phyloP scores from a whole-genome alignment of 2,113 vertebrate species.

The Oryzias javanicus region DNA sequence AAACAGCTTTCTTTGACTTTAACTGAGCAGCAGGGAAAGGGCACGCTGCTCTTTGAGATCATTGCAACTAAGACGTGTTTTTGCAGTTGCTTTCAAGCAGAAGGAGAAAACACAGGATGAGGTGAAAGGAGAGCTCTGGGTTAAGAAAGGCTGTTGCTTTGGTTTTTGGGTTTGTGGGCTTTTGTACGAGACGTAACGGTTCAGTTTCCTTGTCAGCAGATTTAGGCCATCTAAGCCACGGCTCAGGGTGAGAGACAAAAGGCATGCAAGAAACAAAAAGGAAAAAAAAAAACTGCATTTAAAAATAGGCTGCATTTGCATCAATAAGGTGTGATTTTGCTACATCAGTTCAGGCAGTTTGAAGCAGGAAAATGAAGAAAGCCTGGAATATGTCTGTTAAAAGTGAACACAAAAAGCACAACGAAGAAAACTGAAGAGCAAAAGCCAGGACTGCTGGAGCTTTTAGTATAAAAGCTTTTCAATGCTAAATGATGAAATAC shows the following conservation, averaged over 20 bases:
- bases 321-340: neutral
- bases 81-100: conserved; percentile 41
- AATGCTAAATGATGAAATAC: too few relatives aligned
- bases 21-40: conserved; percentile 24
- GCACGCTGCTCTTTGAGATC: conserved; percentile 24
- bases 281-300: conserved; percentile 1
- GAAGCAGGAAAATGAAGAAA: neutral
- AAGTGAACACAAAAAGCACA: neutral
- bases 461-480: neutral
- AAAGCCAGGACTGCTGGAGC: neutral
- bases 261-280: conserved; percentile 18
- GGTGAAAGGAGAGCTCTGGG: conserved; percentile 34
- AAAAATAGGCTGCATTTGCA: conserved; percentile 30
- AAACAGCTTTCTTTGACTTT: conserved; percentile 28
- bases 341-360: neutral
- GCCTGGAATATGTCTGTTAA: neutral
- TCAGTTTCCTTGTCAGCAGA: conserved; percentile 75
- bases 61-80: conserved; percentile 27
- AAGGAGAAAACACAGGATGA: conserved; percentile 18
- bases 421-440: neutral
- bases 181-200: conserved; percentile 70
- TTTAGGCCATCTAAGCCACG: conserved; percentile 73
- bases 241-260: conserved; percentile 69
- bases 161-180: conserved; percentile 79
- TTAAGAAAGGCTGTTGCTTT: conserved; percentile 67